A percentile compares a stretch with the other conserved stretches of the same genome.
Conservation (phyloP, 2,797 vertebrate genomes). For the Ptychobarbus kaznakovi region DNA sequence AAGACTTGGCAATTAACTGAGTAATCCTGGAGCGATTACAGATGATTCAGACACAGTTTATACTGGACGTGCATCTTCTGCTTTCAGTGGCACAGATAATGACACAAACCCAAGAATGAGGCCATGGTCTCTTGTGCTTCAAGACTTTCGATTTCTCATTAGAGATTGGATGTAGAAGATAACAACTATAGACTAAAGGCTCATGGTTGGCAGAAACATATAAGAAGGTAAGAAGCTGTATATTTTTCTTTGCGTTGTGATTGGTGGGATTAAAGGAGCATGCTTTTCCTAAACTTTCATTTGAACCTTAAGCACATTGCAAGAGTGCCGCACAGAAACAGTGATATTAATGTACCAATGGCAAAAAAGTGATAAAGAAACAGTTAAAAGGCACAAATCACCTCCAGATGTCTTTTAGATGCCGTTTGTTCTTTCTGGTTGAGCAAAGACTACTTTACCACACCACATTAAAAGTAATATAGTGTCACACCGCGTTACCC, state of each 20-base stretch:
- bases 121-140: not conserved
- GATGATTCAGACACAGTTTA: not conserved
- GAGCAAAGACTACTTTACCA: constrained; percentile 11
- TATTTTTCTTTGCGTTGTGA: not conserved
- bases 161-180: not conserved
- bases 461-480: constrained; percentile 8
- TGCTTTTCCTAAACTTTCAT: not conserved
- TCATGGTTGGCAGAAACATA: constrained; percentile 11
- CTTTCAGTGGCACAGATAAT: not conserved
- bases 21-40: not conserved
- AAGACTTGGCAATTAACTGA: not conserved
- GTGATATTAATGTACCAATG: not conserved
- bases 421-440: not conserved
- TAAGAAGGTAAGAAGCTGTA: not conserved
- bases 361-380: not conserved
- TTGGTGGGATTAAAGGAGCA: not conserved
- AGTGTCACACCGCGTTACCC: not conserved
- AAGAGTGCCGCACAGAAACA: not conserved
- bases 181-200: not conserved
- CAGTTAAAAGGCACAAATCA: constrained; percentile 8
- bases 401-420: constrained; percentile 12
- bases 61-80: not conserved
- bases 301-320: not conserved
- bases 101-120: not conserved
- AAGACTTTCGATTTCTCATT: not conserved